Conservation (phyloP, 2,888 invertebrate genomes). For the Agrotis segetum region DNA sequence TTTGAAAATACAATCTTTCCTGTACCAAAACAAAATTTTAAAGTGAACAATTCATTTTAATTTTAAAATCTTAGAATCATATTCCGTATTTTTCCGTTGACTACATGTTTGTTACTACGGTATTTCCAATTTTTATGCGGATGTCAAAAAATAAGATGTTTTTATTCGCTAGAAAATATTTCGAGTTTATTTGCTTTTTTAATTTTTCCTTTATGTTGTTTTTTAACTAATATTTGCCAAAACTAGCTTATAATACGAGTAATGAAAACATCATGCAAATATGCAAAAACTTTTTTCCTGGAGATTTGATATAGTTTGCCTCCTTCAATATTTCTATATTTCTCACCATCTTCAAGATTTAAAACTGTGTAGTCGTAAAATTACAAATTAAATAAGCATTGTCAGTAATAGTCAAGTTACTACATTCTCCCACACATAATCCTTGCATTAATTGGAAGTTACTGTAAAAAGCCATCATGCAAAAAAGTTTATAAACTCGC, state of each 20-base stretch:
- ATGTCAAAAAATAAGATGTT: background rate
- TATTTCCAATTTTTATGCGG: background rate
- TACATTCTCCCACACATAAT: background rate
- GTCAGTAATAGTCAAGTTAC: background rate
- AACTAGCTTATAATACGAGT: background rate
- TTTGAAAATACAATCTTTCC: background rate
- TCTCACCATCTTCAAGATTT: background rate
- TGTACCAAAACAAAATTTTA: background rate
- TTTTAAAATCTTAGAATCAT: background rate
- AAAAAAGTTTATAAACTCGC: slow-evolving; percentile 7
- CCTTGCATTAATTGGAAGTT: background rate
- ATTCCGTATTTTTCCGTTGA: slow-evolving; percentile 1
- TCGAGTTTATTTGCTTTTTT: background rate
- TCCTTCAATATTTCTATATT: no score
- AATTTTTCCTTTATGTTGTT: background rate
- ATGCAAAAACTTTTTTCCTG: no score
- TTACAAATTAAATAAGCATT: background rate
- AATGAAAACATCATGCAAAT: no score
- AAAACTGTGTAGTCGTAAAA: background rate
- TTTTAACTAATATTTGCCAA: no score
- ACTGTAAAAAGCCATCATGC: background rate
- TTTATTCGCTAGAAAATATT: background rate
- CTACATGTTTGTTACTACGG: background rate
- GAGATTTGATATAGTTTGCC: no score
- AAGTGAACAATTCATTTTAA: background rate